phyloP scores from a whole-genome alignment of 92 coral and sea anemone species.

The Blastomussa wellsi region DNA sequence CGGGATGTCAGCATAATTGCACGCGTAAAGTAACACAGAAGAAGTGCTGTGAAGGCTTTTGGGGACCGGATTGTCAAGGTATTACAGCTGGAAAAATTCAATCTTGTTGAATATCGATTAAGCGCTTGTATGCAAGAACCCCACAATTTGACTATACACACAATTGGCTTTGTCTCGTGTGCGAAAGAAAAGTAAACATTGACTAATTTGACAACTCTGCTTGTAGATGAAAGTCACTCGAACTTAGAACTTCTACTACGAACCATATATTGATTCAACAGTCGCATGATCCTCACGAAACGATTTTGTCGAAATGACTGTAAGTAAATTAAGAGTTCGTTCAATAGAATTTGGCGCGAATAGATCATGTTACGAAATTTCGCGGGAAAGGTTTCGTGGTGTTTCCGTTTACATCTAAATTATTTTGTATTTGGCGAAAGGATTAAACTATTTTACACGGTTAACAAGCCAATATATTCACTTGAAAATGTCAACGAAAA shows the following conservation, averaged over 20 bases:
- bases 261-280: slow-evolving; percentile 13
- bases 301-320: background rate
- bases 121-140: background rate
- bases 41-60: slow-evolving; percentile 70
- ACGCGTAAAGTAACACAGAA: slow-evolving; percentile 21
- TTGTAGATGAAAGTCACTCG: background rate
- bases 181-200: background rate
- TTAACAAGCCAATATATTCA: slow-evolving; percentile 8
- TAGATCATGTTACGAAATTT: background rate
- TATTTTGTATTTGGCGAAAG: background rate
- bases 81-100: slow-evolving; percentile 1
- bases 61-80: slow-evolving; percentile 93
- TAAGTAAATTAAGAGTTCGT: background rate
- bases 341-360: background rate
- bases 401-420: background rate
- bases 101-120: background rate
- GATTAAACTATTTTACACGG: background rate
- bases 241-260: background rate
- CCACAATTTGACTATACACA: background rate
- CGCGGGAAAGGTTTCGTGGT: slow-evolving; percentile 1
- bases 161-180: background rate
- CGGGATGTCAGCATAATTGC: slow-evolving; percentile 80
- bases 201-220: background rate
- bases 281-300: background rate
- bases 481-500: background rate